Percentiles rank a stretch among this genome's conserved stretches.
Conservation (phyloP, 2,113 vertebrate species). For the Shinisaurus crocodilurus region DNA sequence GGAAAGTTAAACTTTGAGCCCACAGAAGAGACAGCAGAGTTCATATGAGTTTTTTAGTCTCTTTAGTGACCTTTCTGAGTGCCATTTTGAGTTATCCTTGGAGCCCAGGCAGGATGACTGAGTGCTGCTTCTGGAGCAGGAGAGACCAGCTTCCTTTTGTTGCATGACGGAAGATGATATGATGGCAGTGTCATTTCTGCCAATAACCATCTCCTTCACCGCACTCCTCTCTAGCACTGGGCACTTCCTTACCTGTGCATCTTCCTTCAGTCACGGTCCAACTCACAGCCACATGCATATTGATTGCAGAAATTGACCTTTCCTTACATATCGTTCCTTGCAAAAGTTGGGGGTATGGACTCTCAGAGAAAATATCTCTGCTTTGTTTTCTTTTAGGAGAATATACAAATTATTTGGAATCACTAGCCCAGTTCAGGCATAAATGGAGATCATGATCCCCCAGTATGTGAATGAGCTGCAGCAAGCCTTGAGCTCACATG, state of each 20-base stretch:
- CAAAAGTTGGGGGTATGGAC: constrained; percentile 13
- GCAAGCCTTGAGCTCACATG: not conserved
- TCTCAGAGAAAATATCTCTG: rapidly evolving
- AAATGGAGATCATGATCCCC: not conserved
- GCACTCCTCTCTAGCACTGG: not conserved
- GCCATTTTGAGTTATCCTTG: not conserved
- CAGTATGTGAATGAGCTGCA: not conserved
- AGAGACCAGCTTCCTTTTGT: not conserved
- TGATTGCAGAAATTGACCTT: constrained; percentile 20
- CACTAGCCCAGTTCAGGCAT: not conserved
- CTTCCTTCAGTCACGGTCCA: not conserved
- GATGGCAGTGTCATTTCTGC: constrained; percentile 31
- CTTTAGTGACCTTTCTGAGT: not conserved
- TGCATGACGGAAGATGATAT: constrained; percentile 3
- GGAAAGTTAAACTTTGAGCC: not conserved
- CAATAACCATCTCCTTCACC: constrained; percentile 10
- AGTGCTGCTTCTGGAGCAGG: not conserved
- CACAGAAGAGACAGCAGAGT: not conserved
- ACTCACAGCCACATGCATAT: not conserved
- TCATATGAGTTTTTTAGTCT: not conserved
- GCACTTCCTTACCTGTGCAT: not conserved
- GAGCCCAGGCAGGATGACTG: not conserved
- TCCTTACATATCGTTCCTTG: not conserved
- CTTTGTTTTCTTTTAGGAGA: not conserved
- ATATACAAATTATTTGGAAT: not conserved